These are phyloP conservation scores for Setipinna tenuifilis DNA, from an alignment of 2,797 vertebrate genomes.

Conservation along the genomic window DNA sequence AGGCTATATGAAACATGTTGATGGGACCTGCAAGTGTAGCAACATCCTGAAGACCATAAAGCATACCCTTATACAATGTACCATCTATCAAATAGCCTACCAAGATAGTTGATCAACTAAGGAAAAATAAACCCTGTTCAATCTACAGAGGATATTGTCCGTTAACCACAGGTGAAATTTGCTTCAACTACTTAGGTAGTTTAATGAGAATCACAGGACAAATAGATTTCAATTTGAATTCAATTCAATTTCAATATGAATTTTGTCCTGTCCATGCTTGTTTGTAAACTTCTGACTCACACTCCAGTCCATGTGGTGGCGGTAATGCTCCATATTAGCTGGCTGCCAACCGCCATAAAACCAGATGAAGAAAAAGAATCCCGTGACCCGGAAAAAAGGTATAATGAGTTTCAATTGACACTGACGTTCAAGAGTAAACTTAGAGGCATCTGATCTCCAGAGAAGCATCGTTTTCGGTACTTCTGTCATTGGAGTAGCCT, in stretches of 20 bases:
- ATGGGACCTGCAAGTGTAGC: not conserved
- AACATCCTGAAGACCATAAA: not conserved
- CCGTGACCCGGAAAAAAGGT: not conserved
- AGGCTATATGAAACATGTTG: not conserved
- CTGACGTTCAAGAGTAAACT: conserved; percentile 1
- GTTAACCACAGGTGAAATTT: too few relatives aligned
- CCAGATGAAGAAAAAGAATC: not conserved
- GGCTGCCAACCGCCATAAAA: too few relatives aligned
- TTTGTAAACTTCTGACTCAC: too few relatives aligned
- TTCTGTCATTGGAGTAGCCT: not conserved
- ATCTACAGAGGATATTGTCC: too few relatives aligned
- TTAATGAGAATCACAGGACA: too few relatives aligned
- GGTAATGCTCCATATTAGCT: too few relatives aligned
- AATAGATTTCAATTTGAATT: too few relatives aligned
- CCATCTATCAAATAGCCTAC: not conserved
- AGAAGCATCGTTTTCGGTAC: not conserved
- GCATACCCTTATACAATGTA: not conserved
- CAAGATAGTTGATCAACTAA: not conserved
- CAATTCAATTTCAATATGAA: too few relatives aligned
- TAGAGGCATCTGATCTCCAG: not conserved
- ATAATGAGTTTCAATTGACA: not conserved
- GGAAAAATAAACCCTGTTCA: not conserved
- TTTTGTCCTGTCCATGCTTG: too few relatives aligned
- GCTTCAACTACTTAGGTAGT: too few relatives aligned
- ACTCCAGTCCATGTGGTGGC: too few relatives aligned